phyloP scores from a whole-genome alignment of 1,140 invertebrate genomes.

The Tetraneura akinire region DNA sequence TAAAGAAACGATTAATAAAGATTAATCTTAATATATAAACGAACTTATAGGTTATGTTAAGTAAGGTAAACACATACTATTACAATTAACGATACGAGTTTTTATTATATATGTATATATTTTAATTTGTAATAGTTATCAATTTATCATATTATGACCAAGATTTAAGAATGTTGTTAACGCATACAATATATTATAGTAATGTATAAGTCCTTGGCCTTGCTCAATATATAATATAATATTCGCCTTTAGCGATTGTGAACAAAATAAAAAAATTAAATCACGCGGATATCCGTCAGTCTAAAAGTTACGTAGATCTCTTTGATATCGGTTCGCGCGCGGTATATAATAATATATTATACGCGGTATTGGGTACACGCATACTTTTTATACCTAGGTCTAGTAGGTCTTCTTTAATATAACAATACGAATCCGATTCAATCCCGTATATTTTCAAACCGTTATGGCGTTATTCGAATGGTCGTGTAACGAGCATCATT shows the following conservation, averaged over 20 bases:
- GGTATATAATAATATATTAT: not conserved
- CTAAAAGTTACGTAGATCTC: too few relatives aligned
- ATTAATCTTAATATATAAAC: too few relatives aligned
- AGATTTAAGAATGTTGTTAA: not conserved
- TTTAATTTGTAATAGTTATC: constrained; percentile 15
- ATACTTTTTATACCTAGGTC: not conserved
- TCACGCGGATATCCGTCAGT: not conserved
- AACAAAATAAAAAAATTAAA: not conserved
- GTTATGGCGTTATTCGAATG: too few relatives aligned
- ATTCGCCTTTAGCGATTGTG: constrained; percentile 28
- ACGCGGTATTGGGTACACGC: too few relatives aligned
- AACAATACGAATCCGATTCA: too few relatives aligned
- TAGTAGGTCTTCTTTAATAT: too few relatives aligned
- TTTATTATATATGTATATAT: not conserved
- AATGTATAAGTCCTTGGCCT: constrained; percentile 18
- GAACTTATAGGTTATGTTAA: too few relatives aligned
- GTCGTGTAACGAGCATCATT: too few relatives aligned
- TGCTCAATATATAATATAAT: not conserved
- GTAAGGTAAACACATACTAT: too few relatives aligned
- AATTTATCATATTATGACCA: too few relatives aligned
- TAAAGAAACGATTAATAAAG: too few relatives aligned
- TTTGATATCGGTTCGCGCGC: not conserved
- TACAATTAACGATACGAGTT: not conserved
- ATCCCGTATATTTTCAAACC: too few relatives aligned
- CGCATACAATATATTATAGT: not conserved